These are phyloP conservation scores for Trinectes maculatus DNA, from an alignment of 2,113 vertebrate species.

Conservation along the genomic window DNA sequence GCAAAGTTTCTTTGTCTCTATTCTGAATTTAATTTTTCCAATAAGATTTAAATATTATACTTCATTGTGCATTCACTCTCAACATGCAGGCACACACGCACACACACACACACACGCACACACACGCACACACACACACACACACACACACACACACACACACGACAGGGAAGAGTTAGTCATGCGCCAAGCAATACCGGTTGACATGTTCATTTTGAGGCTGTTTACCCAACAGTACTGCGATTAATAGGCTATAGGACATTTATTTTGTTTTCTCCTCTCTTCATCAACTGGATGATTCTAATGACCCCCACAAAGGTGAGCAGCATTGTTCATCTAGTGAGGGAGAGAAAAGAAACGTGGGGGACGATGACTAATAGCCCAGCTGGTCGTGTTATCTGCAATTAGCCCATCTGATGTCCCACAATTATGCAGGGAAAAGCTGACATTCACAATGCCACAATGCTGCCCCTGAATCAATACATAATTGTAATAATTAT, in stretches of 20 bases:
- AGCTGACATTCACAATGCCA: constrained; percentile 69
- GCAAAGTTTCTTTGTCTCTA: neutral
- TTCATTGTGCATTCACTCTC: neutral
- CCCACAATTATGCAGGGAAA: constrained; percentile 80
- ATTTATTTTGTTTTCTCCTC: constrained; percentile 62
- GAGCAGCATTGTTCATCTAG: constrained; percentile 61
- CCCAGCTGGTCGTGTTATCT: constrained; percentile 76
- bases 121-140: neutral
- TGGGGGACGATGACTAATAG: constrained; percentile 79
- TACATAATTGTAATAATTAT: constrained; percentile 85
- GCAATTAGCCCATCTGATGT: constrained; percentile 83
- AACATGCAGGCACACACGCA: neutral
- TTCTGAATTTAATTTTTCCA: neutral
- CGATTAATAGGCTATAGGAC: constrained; percentile 52
- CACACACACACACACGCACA: neutral
- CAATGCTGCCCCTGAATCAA: constrained; percentile 77
- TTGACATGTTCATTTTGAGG: constrained; percentile 35
- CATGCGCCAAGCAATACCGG: neutral
- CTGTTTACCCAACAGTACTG: constrained; percentile 62
- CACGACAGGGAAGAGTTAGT: neutral
- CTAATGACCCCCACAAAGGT: constrained; percentile 65
- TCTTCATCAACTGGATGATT: constrained; percentile 59
- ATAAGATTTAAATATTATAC: neutral
- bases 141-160: neutral
- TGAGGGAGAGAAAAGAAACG: constrained; percentile 63